Percentiles rank a stretch among this genome's conserved stretches.
Conservation (phyloP, 2,113 vertebrate species). For the Cyrtonyx montezumae region DNA sequence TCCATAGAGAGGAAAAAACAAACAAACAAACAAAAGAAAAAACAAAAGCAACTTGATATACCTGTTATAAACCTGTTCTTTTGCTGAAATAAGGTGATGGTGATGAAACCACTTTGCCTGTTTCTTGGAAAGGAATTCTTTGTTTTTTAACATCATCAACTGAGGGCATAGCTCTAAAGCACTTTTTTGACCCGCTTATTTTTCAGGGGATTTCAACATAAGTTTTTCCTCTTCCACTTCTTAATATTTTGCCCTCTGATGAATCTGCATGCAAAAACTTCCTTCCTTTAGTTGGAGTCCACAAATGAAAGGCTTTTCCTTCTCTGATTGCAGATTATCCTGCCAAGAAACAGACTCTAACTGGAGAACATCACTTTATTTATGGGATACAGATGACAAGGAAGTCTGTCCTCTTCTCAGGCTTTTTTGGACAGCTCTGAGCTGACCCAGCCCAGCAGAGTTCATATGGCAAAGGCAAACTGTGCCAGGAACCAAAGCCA, state of each 20-base stretch:
- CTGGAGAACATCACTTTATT: conserved; percentile 87
- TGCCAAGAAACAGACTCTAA: conserved; percentile 85
- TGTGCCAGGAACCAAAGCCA: conserved; percentile 80
- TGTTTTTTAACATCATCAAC: conserved; percentile 25
- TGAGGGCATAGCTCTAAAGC: conserved; percentile 46
- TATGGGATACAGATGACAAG: conserved; percentile 86
- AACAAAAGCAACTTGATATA: no score
- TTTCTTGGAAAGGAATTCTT: conserved; percentile 14
- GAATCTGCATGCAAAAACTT: conserved; percentile 81
- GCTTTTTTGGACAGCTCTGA: conserved; percentile 77
- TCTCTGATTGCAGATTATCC: conserved; percentile 80
- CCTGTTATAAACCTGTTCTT: neutral
- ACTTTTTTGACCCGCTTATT: conserved; percentile 52
- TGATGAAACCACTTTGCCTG: neutral
- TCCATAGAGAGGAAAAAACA: neutral
- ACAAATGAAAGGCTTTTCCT: conserved; percentile 84
- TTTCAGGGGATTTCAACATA: conserved; percentile 66
- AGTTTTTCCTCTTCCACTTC: conserved; percentile 81
- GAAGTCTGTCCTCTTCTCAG: conserved; percentile 80
- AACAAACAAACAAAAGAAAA: neutral
- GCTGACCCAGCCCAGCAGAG: conserved; percentile 79
- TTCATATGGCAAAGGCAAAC: conserved; percentile 78
- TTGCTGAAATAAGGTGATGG: neutral
- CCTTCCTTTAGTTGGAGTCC: conserved; percentile 80
- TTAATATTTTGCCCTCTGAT: conserved; percentile 82